phyloP scores from a whole-genome alignment of 2,113 vertebrate species.

The Neodontobutis hainanensis region DNA sequence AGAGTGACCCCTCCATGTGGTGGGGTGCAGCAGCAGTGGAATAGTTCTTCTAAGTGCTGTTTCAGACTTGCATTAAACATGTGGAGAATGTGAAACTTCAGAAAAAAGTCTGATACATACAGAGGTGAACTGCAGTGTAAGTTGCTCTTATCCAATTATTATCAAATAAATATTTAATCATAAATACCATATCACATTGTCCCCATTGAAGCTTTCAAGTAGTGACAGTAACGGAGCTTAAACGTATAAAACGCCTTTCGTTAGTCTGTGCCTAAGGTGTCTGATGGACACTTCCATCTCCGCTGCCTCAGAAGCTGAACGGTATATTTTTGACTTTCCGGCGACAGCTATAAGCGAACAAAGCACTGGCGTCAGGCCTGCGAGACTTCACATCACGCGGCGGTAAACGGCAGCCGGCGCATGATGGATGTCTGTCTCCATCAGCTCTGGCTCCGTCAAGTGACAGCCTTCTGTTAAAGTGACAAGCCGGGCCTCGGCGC shows the following conservation, averaged over 20 bases:
- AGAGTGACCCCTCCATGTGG: too few species aligned
- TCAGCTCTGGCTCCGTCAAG: conserved; percentile 49
- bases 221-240: not conserved
- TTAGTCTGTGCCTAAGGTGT: conserved; percentile 20
- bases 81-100: too few species aligned
- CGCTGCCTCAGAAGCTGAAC: conserved; percentile 17
- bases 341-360: conserved; percentile 45
- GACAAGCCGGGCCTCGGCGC: conserved; percentile 67
- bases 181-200: not conserved
- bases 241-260: not conserved
- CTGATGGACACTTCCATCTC: conserved; percentile 52
- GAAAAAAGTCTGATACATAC: too few species aligned
- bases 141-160: not conserved
- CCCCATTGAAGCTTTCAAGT: not conserved
- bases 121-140: too few species aligned
- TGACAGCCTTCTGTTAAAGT: conserved; percentile 73
- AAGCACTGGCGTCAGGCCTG: conserved; percentile 47
- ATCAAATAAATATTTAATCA: not conserved
- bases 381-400: conserved; percentile 51
- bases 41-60: too few species aligned
- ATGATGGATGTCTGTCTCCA: conserved; percentile 72
- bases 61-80: too few species aligned
- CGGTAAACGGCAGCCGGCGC: conserved; percentile 28
- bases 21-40: too few species aligned
- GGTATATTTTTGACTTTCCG: conserved; percentile 1